A percentile compares a stretch with the other conserved stretches of the same genome.
Conservation (phyloP, 23 tunicate species). For the Diplosoma virens region DNA sequence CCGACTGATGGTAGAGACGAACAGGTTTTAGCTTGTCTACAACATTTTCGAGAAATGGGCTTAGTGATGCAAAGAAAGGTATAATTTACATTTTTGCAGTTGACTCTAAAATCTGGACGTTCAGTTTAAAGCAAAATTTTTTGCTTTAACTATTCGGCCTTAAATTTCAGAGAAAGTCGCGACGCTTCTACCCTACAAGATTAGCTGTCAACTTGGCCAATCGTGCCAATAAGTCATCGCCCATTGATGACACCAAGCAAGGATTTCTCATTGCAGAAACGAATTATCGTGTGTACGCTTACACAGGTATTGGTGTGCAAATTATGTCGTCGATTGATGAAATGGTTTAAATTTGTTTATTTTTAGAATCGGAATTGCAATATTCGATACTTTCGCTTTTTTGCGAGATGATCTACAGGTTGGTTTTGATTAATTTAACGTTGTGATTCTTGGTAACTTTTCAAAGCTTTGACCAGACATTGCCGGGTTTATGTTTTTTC, state of each 20-base stretch:
- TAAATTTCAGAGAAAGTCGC: constrained; percentile 53
- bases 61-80: constrained; percentile 85
- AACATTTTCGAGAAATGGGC: constrained; percentile 90
- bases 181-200: constrained; percentile 85
- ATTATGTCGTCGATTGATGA: no score
- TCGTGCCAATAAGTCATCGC: background rate
- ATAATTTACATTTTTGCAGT: background rate
- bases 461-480: background rate
- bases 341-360: background rate
- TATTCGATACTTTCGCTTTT: constrained; percentile 78
- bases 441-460: background rate
- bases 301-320: constrained; percentile 58
- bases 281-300: constrained; percentile 82
- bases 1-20: constrained; percentile 80
- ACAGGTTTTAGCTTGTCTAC: constrained; percentile 76
- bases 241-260: constrained; percentile 2
- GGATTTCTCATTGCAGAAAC: constrained; percentile 90
- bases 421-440: background rate
- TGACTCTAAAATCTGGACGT: no score
- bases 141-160: no score
- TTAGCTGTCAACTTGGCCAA: constrained; percentile 67
- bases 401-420: constrained; percentile 90
- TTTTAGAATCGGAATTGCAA: constrained; percentile 87
- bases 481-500: background rate
- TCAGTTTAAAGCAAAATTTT: no score